Base-by-base conservation (phyloP, 2,888 invertebrate species). In the Eristalis intricaria region DNA sequence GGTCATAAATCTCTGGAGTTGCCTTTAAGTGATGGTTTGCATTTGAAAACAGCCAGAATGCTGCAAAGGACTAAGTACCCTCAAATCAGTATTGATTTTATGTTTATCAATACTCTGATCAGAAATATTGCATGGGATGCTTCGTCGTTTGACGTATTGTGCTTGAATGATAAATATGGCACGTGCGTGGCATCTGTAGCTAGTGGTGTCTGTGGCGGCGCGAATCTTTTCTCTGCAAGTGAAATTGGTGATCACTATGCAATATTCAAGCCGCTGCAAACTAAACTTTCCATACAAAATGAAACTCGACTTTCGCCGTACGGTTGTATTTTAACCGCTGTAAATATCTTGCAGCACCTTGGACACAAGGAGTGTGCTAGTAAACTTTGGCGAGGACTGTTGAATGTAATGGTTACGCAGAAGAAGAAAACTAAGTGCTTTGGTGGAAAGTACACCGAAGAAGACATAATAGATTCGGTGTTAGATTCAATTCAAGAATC, bases 211-310 rank as follows among this genome's bases (percentile, higher is more conserved):
- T 91, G 91, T 35, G 92, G 92, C 7, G 91, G 92, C 22, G 89
- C 90, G 4, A 90, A 90, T 81, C 89, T 92, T 1, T 91, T 91
- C 56, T 90, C 90, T 5, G 85, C 90, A 4, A 89, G 83, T 4
- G 91, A 91, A 63, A 70, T 89, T n/a, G 91, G 91, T 0, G 89
- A 90, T 4, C 66, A 90, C 64, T 90, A 91, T 80, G 91, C 91
- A 1, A 89, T 91, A 0, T 92, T 91, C 40, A 91, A 92, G 88
- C 92, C 91, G 0, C 88, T 91, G n/a, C 90, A 92, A 79, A 90
- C 90, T 1, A 90, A 91, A 7, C 86, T 91, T 0, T 91, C 91
- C 11, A 64, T 92, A 2, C 90, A 90, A 29, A 89, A 89, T 75
- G 86, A 85, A 7, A 82, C 88, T 4, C 56, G 61, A 1, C 89